These are phyloP conservation scores for Drosophila mimetica DNA, from an alignment of 2,888 invertebrate species.

Conservation along the genomic window DNA sequence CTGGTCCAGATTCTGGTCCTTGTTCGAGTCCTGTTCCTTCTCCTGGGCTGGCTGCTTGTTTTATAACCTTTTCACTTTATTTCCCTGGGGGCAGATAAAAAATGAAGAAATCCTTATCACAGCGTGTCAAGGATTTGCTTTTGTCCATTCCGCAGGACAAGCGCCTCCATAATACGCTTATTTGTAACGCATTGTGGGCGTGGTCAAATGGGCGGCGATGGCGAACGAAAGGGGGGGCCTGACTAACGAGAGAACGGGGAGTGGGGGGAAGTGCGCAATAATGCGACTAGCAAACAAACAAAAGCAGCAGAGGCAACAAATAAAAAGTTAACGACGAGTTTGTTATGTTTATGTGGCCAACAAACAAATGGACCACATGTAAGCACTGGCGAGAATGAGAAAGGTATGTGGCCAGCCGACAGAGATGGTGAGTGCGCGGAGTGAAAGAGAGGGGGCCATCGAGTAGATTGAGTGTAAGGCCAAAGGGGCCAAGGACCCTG, in stretches of 20 bases:
- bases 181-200: conserved; percentile 78
- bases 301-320: conserved; percentile 66
- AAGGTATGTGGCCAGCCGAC: conserved; percentile 17
- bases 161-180: conserved; percentile 79
- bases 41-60: conserved; percentile 67
- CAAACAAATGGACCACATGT: conserved; percentile 73
- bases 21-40: conserved; percentile 30
- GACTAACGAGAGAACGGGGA: conserved; percentile 8
- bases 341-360: conserved; percentile 77
- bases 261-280: conserved; percentile 57
- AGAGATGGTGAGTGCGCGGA: background rate
- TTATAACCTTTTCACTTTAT: conserved; percentile 83
- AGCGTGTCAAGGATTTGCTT: conserved; percentile 82
- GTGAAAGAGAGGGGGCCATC: background rate
- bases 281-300: conserved; percentile 66
- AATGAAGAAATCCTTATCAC: conserved; percentile 83
- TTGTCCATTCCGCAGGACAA: conserved; percentile 74
- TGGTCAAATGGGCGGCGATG: conserved; percentile 37
- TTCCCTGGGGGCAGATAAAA: conserved; percentile 82
- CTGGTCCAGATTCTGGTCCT: conserved; percentile 28
- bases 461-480: conserved; percentile 21
- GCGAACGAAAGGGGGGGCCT: background rate
- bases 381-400: conserved; percentile 17
- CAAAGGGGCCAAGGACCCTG: conserved; percentile 38
- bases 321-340: conserved; percentile 81